A percentile compares a stretch with the other conserved stretches of the same genome.
Evolutionary conservation across 1,140 invertebrate species (phyloP).

Genomic region (Trichonephila clavata): DNA sequence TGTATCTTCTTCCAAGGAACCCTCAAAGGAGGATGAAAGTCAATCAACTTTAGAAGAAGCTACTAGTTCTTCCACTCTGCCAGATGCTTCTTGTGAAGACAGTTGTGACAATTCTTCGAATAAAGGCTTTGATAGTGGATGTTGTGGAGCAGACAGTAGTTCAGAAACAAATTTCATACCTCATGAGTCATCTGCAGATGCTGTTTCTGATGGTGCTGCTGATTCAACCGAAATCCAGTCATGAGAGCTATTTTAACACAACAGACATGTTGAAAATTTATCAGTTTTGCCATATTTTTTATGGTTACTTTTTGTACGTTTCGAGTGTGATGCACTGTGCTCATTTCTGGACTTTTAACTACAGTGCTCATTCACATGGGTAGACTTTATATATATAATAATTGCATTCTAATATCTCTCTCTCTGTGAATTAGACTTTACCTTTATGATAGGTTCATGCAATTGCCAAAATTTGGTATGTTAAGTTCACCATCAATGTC

Average conservation of each 20-base stretch:
- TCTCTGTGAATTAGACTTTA: conserved; percentile 64
- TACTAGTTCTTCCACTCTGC: conserved; percentile 51
- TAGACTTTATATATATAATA: conserved; percentile 62
- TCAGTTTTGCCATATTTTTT: conserved; percentile 59
- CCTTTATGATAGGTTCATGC: conserved; percentile 39
- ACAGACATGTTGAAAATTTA: conserved; percentile 4
- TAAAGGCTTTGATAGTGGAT: conserved; percentile 31
- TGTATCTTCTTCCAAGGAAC: neutral
- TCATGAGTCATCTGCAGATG: conserved; percentile 23
- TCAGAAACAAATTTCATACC: conserved; percentile 64
- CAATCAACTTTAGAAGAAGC: conserved; percentile 66
- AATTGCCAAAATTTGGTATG: neutral
- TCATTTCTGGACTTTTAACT: neutral
- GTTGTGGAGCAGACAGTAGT: conserved; percentile 62
- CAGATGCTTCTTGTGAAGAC: conserved; percentile 41
- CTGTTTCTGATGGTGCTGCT: conserved; percentile 34
- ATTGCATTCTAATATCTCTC: conserved; percentile 31
- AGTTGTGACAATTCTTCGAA: neutral
- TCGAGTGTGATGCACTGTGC: neutral
- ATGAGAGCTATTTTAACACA: conserved; percentile 37
- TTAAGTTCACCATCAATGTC: conserved; percentile 32
- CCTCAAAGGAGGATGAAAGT: conserved; percentile 4
- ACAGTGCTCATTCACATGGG: conserved; percentile 56
- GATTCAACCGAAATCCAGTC: conserved; percentile 72
- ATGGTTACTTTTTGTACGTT: conserved; percentile 63